Conservation (phyloP, 2,888 invertebrate species). For the Sinopyrophorus schimmeli region DNA sequence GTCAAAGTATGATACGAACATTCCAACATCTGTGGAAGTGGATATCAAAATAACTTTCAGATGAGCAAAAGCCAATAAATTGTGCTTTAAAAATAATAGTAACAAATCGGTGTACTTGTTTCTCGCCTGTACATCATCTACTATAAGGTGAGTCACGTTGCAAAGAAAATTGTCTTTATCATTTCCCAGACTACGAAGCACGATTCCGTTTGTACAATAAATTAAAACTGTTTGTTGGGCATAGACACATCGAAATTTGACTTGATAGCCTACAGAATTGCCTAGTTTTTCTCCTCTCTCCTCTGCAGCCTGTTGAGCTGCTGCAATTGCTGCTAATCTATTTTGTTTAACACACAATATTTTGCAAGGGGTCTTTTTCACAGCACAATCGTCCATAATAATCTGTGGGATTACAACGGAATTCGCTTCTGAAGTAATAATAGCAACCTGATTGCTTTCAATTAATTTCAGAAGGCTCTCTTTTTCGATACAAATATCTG, state of each 20-base stretch:
- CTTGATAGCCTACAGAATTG: conserved; percentile 83
- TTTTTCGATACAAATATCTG: too few species aligned
- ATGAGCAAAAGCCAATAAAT: conserved; percentile 68
- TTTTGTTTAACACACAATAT: conserved; percentile 94
- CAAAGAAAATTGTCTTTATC: conserved; percentile 69
- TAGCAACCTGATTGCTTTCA: conserved; percentile 68
- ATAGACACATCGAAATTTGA: conserved; percentile 83
- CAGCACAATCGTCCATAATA: conserved; percentile 75
- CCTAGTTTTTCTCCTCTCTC: conserved; percentile 63
- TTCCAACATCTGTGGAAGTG: conserved; percentile 83
- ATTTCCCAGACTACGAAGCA: conserved; percentile 81
- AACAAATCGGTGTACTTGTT: conserved; percentile 93
- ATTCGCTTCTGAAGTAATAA: conserved; percentile 84
- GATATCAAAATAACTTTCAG: conserved; percentile 91
- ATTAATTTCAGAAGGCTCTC: conserved; percentile 71
- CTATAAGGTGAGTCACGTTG: conserved; percentile 81
- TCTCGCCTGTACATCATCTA: conserved; percentile 96
- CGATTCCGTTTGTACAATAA: conserved; percentile 90
- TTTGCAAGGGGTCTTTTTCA: conserved; percentile 67
- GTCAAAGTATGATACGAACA: conserved; percentile 87
- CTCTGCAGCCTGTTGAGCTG: conserved; percentile 80
- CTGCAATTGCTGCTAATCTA: conserved; percentile 85
- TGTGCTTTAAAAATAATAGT: conserved; percentile 80
- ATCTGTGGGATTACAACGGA: conserved; percentile 96
- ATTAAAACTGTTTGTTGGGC: conserved; percentile 80